Evolutionary conservation across 2,888 invertebrate species (phyloP), one percentile per base, ranked within the genome.

Genomic region (Slavum lentiscoides): DNA sequence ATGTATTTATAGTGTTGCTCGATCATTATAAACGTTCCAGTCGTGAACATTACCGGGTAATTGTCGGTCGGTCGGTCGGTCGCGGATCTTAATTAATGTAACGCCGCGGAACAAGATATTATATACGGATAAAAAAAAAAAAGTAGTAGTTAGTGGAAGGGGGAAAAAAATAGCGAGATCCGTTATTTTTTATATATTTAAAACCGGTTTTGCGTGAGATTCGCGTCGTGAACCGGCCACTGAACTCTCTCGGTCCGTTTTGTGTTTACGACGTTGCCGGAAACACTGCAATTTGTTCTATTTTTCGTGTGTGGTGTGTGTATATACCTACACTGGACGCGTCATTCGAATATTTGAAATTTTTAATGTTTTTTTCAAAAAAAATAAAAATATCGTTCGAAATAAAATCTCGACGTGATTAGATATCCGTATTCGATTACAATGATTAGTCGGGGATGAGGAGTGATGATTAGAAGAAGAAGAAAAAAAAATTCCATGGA

Each of bases 181-280:
- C 80, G 80, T 80, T 80, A 80, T 70, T 72, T 72, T 70, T 55
- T 67, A 49, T 55, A 37, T 69, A 68, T 77, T 88, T 61, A 19
- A 23, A 80, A 80, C 80, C 80, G 80, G 80, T 80, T 80, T 80
- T 13, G 80, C 70, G 43, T 37, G 61, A 80, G 70, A 76, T 76
- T 49, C 58, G 21, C 58, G 21, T 68, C 49, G 62, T 70, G 23
- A 64, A 64, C 64, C 80, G 77, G 77, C 77, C 77, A 80, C 80
- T 80, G 80, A 80, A 80, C 80, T 80, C 80, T n/a, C 30, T 30
- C 30, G 30, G 30, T 30, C 30, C 30, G n/a, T n/a, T n/a, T 37
- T 23, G 37, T 69, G 21, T 43, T 49, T 68, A 76, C 67, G 39
- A 49, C 67, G 59, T 76, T 76, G 67, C 75, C 75, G 75, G 75